Percentiles rank a stretch among this genome's conserved stretches.
Conservation (phyloP, 2,888 invertebrate genomes). For the Scaptomyza reducta region DNA sequence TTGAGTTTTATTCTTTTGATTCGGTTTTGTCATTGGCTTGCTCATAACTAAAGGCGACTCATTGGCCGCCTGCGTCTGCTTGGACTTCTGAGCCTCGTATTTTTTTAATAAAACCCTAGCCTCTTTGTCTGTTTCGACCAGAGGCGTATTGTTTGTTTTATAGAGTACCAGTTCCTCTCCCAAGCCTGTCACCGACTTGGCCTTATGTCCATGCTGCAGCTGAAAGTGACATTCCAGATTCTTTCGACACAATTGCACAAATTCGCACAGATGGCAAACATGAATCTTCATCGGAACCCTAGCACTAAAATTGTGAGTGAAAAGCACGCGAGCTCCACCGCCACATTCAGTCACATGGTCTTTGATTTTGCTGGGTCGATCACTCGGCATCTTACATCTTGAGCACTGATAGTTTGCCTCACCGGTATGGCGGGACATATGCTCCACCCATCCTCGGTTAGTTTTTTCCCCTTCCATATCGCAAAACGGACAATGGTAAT, state of each 20-base stretch:
- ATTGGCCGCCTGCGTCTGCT: background rate
- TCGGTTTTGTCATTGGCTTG: background rate
- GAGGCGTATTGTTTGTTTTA: conserved; percentile 40
- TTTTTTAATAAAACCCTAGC: background rate
- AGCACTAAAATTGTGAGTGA: background rate
- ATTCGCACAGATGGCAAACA: conserved; percentile 90
- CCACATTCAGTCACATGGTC: conserved; percentile 48
- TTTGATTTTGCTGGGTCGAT: conserved; percentile 3
- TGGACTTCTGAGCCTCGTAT: background rate
- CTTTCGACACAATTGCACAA: conserved; percentile 87
- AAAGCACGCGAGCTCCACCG: conserved; percentile 14
- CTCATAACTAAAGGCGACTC: background rate
- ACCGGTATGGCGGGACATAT: conserved; percentile 91
- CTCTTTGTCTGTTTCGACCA: conserved; percentile 29
- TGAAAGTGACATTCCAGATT: conserved; percentile 87
- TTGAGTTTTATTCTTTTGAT: background rate
- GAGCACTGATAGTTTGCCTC: conserved; percentile 89
- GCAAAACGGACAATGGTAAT: conserved; percentile 80
- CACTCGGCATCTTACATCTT: conserved; percentile 84
- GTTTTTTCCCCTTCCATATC: conserved; percentile 45
- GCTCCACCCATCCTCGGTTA: conserved; percentile 85
- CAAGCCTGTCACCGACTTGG: background rate
- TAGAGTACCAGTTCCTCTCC: conserved; percentile 49
- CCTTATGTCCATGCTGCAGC: conserved; percentile 68
- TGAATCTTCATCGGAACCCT: conserved; percentile 84